A percentile compares a stretch with the other conserved stretches of the same genome.
These are phyloP conservation scores for Myopa testacea DNA, from an alignment of 2,888 invertebrate genomes.

Conservation along the genomic window DNA sequence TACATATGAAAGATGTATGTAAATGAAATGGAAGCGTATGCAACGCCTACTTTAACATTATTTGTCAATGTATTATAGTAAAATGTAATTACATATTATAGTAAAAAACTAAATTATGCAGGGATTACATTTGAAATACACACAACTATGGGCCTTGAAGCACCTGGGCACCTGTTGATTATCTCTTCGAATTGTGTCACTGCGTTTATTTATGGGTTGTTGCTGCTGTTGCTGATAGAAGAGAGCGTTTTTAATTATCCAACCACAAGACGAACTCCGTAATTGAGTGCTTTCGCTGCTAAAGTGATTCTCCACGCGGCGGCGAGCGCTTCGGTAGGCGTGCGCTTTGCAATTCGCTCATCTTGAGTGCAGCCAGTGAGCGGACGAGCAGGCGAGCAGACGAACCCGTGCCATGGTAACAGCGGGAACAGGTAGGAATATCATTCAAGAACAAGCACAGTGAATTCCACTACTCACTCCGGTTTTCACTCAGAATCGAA, in stretches of 20 bases:
- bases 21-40: too few relatives aligned
- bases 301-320: neutral
- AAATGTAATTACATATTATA: too few relatives aligned
- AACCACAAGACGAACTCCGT: conserved; percentile 28
- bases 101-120: too few relatives aligned
- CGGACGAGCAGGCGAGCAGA: neutral
- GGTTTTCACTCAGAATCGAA: neutral
- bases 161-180: neutral
- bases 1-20: too few relatives aligned
- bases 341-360: conserved; percentile 21
- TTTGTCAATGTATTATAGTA: too few relatives aligned
- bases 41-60: too few relatives aligned
- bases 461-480: neutral
- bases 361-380: conserved; percentile 28
- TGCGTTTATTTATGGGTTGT: conserved; percentile 21
- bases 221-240: conserved; percentile 22
- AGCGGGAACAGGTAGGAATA: neutral
- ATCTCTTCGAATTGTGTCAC: conserved; percentile 9
- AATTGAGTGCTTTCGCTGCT: conserved; percentile 14
- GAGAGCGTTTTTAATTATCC: conserved; percentile 7
- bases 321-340: conserved; percentile 22
- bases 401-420: neutral
- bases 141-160: neutral
- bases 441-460: neutral
- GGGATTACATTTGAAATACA: neutral